A percentile compares a stretch with the other conserved stretches of the same genome.
These are phyloP conservation scores for Euura saliciscinereae DNA, from an alignment of 1,140 invertebrate species.

Conservation along the genomic window DNA sequence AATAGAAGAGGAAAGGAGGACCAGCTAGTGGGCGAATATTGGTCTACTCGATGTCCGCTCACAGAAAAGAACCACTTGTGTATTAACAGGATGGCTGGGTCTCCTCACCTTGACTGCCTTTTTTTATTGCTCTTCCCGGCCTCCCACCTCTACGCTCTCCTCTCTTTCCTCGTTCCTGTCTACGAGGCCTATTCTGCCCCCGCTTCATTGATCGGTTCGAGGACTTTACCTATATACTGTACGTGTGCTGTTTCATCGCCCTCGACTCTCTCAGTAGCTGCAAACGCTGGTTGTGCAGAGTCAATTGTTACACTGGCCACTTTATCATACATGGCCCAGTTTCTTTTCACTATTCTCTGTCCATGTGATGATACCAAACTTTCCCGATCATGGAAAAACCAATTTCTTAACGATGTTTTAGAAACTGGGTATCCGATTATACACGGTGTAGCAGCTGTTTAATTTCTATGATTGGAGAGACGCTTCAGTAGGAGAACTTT, in stretches of 20 bases:
- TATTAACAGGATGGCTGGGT: neutral
- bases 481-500: no score
- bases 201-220: conserved; percentile 1
- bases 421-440: no score
- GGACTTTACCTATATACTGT: neutral
- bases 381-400: no score
- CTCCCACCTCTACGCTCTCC: neutral
- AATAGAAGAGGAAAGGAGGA: neutral
- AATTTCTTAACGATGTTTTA: no score
- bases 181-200: neutral
- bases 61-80: neutral
- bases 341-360: no score
- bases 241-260: neutral
- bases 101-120: conserved; percentile 1
- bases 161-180: neutral
- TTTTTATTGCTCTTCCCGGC: neutral
- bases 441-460: no score
- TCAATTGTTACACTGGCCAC: neutral
- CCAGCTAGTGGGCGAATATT: neutral
- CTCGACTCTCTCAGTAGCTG: neutral
- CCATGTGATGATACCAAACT: no score
- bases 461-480: no score
- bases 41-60: neutral
- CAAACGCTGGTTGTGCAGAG: neutral
- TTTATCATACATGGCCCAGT: no score